These are phyloP conservation scores for Lithophane semibrunnea DNA, from an alignment of 2,888 invertebrate genomes.

Conservation along the genomic window DNA sequence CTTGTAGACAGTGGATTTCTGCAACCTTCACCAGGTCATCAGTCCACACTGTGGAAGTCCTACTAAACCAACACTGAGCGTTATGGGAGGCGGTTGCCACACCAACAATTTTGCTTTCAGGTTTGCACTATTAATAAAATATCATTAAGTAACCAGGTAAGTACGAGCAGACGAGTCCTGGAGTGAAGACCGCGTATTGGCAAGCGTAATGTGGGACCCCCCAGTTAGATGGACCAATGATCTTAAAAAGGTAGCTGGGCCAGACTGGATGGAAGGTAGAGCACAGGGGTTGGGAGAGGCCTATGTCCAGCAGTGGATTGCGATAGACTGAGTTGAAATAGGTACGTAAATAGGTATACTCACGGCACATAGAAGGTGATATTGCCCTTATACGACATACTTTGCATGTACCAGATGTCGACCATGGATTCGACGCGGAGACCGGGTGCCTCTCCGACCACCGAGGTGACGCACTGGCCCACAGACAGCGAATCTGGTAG, in stretches of 20 bases:
- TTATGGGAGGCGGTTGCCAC: neutral
- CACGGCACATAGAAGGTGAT: conserved; percentile 77
- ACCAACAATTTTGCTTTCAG: neutral
- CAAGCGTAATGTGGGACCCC: neutral
- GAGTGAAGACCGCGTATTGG: neutral
- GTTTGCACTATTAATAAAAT: neutral
- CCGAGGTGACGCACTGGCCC: conserved; percentile 85
- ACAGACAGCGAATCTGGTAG: conserved; percentile 81
- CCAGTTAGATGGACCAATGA: neutral
- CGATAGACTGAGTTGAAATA: neutral
- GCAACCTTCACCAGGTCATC: neutral
- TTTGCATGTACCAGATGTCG: conserved; percentile 87
- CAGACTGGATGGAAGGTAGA: neutral
- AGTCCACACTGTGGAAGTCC: neutral
- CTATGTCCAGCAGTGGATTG: neutral
- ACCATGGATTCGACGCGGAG: conserved; percentile 84
- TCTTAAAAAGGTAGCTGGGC: neutral
- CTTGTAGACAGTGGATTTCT: neutral
- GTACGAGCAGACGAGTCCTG: neutral
- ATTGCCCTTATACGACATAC: conserved; percentile 78
- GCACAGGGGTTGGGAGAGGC: too few species aligned
- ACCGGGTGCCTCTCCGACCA: conserved; percentile 87
- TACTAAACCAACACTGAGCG: neutral
- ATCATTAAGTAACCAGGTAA: neutral
- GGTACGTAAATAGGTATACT: conserved; percentile 58